These are phyloP conservation scores for Pseudobourletiella spinata DNA, from an alignment of 1,140 invertebrate genomes.

Conservation along the genomic window DNA sequence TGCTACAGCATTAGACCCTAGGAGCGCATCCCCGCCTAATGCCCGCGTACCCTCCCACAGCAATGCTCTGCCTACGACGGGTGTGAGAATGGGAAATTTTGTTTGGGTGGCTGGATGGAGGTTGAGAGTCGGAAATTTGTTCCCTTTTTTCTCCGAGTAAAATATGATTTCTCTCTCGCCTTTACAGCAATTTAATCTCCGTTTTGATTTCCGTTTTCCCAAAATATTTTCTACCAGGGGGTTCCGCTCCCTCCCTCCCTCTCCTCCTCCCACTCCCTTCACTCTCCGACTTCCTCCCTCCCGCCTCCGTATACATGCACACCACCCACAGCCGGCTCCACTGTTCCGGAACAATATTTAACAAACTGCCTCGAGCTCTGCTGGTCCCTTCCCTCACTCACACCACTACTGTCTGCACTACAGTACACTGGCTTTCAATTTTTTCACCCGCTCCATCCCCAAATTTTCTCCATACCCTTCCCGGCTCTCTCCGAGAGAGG, in stretches of 20 bases:
- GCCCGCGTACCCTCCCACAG: neutral
- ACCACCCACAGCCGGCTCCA: no score
- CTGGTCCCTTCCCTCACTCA: no score
- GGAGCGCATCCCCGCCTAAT: no score
- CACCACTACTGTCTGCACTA: no score
- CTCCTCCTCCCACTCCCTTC: conserved; percentile 3
- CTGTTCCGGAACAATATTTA: no score
- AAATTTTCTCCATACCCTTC: no score
- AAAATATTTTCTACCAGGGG: conserved; percentile 23
- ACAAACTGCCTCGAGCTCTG: no score
- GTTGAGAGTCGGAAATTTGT: conserved; percentile 21
- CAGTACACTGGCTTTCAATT: no score
- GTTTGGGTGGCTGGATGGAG: neutral
- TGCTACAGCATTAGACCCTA: no score
- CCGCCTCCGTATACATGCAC: neutral
- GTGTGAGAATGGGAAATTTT: neutral
- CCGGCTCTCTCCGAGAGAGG: no score
- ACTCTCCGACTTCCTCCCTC: neutral
- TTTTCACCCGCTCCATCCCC: no score
- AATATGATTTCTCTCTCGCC: conserved; percentile 23
- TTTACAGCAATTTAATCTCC: conserved; percentile 21
- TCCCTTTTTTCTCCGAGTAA: conserved; percentile 18
- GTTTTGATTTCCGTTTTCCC: conserved; percentile 25
- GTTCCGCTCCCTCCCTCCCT: conserved; percentile 14
- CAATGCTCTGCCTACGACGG: neutral